Base-by-base conservation (phyloP, 2,797 vertebrate genomes). In the Gorsachius magnificus region DNA sequence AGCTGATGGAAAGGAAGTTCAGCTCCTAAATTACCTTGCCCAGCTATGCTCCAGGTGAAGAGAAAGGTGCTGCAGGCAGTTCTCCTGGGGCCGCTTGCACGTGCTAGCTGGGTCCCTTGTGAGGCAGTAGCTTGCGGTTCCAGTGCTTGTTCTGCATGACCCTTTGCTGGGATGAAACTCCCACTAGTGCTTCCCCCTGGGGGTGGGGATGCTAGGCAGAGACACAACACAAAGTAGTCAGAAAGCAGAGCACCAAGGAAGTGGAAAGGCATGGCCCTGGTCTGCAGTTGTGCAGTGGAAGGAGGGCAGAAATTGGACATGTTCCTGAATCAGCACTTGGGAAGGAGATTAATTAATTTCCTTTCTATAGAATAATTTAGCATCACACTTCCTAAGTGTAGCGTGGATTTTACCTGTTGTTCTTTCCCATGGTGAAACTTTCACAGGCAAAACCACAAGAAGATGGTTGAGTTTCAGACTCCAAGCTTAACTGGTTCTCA, bases 31-130 rank as follows among this genome's bases (percentile, higher is more conserved):
- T 41, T 21, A n/a, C 57, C 36, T 72, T 50, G 16, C 12, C 24
- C 13, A 58, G 69, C 18, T 65, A 38, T 2, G 29, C 16, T 74
- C 26, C n/a, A 26, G 29, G 20, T 18, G 31, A 91, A 74, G 26
- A 56, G 38, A 43, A 77, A 77, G 13, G 35, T 70, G 16, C 11
- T 60, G 53, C 61, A 63, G 61, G 33, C 20, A 1, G 1, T 35
- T 86, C 28, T 68, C 16, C 10, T 7, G 14, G 26, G 35, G 5
- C 50, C 0, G 4, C 11, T 50, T 18, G 16, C 33, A 78, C 1
- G 1, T 3, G 1, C 26, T 54, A 57, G 17, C 77, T 70, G 0
- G 0, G n/a, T 46, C 24, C 22, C 46, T 61, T 46, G 17, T 29
- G 50, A 84, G 33, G 63, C 41, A 43, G 11, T 24, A 28, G 64